Evolutionary conservation across 2,113 vertebrate species (phyloP).

Genomic region (Limnothrissa miodon): DNA sequence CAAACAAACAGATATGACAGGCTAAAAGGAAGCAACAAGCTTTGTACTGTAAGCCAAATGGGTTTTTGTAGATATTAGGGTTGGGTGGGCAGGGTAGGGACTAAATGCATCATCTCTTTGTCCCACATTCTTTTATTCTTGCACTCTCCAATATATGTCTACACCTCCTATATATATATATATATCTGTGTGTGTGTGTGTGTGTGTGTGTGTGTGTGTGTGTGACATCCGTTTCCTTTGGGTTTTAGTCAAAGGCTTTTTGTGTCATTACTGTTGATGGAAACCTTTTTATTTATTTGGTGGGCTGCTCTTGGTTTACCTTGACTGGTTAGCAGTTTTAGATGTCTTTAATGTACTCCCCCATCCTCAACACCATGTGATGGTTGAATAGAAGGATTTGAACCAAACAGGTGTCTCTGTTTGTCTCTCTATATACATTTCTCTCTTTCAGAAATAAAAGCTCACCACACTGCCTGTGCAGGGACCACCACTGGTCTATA

Average conservation of each 20-base stretch:
- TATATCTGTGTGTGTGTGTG: no score
- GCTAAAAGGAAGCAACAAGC: background rate
- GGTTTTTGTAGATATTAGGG: background rate
- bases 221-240: no score
- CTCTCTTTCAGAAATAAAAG: background rate
- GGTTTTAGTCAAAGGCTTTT: no score
- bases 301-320: background rate
- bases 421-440: background rate
- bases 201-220: no score
- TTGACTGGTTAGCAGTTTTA: background rate
- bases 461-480: background rate
- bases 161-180: no score
- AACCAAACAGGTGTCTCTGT: background rate
- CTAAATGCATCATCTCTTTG: background rate
- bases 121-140: background rate
- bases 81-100: background rate
- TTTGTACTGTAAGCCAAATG: background rate
- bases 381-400: background rate
- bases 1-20: background rate
- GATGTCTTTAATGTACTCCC: background rate
- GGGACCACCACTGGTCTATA: background rate
- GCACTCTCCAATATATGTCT: background rate
- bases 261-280: background rate
- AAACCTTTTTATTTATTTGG: background rate
- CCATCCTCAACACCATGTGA: no score